Percentiles rank a stretch among this genome's conserved stretches.
Conservation (phyloP, 2,113 vertebrate genomes). For the Calypte anna region DNA sequence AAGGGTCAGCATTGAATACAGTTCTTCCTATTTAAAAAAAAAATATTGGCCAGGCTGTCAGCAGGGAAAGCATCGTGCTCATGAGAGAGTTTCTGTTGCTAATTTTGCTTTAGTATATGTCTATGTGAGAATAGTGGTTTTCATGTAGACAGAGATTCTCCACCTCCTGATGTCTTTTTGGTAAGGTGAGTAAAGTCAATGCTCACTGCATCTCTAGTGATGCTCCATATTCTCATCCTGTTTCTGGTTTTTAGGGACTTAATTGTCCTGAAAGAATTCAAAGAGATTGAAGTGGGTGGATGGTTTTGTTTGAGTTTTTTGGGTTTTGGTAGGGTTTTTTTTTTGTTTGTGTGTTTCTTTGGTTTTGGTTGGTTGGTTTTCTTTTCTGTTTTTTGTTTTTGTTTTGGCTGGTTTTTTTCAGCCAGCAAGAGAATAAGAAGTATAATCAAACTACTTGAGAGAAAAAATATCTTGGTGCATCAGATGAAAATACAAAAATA, state of each 20-base stretch:
- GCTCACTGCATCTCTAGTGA: neutral
- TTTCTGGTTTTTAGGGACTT: constrained; percentile 15
- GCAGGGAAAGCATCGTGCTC: neutral
- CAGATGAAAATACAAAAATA: neutral
- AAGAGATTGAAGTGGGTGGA: neutral
- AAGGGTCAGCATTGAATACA: neutral
- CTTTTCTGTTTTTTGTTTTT: no score
- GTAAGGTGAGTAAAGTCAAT: neutral
- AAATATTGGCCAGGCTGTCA: neutral
- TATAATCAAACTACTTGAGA: neutral
- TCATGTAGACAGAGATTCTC: neutral
- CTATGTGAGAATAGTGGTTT: neutral
- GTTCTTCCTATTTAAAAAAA: neutral
- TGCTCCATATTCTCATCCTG: neutral
- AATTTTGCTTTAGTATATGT: neutral
- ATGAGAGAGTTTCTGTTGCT: neutral
- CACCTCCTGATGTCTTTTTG: neutral
- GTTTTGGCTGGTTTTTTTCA: neutral
- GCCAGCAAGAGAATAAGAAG: neutral
- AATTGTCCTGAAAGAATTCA: constrained; percentile 1
- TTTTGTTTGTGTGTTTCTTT: no score
- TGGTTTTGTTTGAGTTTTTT: neutral
- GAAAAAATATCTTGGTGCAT: neutral
- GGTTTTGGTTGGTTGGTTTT: no score
- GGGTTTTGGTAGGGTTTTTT: no score